These are phyloP conservation scores for Merops nubicus DNA, from an alignment of 2,113 vertebrate genomes.

Conservation along the genomic window DNA sequence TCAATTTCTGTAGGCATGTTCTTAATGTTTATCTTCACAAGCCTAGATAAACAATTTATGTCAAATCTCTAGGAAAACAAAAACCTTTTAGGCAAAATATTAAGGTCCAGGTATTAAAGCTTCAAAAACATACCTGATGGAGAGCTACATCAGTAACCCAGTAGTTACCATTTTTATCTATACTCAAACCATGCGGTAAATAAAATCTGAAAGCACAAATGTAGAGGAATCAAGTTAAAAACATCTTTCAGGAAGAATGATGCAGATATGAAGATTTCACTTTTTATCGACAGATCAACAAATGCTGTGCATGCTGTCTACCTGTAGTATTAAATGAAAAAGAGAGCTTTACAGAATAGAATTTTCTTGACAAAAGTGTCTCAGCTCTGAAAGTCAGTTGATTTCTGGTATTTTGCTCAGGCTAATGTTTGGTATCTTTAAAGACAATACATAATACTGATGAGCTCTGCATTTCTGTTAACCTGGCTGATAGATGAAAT, in stretches of 20 bases:
- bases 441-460: neutral
- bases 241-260: neutral
- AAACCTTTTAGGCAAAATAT: neutral
- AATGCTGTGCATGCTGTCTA: neutral
- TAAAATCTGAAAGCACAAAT: conserved; percentile 86
- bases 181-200: conserved; percentile 92
- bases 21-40: neutral
- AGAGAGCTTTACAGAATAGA: neutral
- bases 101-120: neutral
- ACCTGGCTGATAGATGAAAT: neutral
- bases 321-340: neutral
- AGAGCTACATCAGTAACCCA: conserved; percentile 98
- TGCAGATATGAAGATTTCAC: neutral
- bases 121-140: conserved; percentile 87
- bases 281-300: neutral
- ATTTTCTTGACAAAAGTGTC: neutral
- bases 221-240: neutral
- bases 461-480: neutral
- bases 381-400: neutral
- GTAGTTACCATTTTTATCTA: conserved; percentile 89
- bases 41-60: neutral
- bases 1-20: neutral
- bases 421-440: neutral
- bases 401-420: neutral
- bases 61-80: neutral